These are phyloP conservation scores for Ciconia stormi DNA, from an alignment of 2,113 vertebrate genomes.

Conservation along the genomic window DNA sequence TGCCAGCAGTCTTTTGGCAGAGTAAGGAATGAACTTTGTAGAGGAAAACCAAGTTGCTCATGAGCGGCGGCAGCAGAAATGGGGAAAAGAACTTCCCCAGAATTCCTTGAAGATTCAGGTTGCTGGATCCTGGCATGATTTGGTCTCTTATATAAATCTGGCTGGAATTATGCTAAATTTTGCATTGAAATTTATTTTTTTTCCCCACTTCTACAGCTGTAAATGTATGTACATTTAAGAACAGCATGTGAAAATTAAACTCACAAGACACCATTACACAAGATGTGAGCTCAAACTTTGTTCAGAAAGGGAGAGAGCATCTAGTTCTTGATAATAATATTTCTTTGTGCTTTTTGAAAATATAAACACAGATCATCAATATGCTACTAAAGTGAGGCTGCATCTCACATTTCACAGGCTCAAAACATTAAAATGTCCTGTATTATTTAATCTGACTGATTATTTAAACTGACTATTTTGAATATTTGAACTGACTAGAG, in stretches of 20 bases:
- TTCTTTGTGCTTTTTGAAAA: background rate
- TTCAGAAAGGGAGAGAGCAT: background rate
- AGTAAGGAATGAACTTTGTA: slow-evolving; percentile 33
- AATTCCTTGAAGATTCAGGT: background rate
- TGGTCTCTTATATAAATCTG: background rate
- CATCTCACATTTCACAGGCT: background rate
- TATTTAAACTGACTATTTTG: background rate
- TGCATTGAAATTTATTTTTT: background rate
- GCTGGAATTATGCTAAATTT: background rate
- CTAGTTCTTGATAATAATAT: background rate
- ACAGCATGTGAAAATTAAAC: background rate
- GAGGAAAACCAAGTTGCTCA: slow-evolving; percentile 46
- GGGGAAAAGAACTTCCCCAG: background rate
- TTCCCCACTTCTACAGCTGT: background rate
- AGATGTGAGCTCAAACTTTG: background rate
- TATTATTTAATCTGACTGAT: background rate
- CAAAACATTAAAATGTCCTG: background rate
- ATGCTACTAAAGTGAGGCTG: background rate
- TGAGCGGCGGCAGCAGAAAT: background rate
- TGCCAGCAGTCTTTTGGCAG: slow-evolving; percentile 63
- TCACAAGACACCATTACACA: background rate
- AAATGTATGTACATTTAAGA: background rate
- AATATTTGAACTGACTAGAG: background rate
- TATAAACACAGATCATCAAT: background rate
- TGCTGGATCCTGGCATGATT: background rate